Percentiles rank a stretch among this genome's conserved stretches.
Conservation (phyloP, 2,113 vertebrate species). For the Anolis sagrei region DNA sequence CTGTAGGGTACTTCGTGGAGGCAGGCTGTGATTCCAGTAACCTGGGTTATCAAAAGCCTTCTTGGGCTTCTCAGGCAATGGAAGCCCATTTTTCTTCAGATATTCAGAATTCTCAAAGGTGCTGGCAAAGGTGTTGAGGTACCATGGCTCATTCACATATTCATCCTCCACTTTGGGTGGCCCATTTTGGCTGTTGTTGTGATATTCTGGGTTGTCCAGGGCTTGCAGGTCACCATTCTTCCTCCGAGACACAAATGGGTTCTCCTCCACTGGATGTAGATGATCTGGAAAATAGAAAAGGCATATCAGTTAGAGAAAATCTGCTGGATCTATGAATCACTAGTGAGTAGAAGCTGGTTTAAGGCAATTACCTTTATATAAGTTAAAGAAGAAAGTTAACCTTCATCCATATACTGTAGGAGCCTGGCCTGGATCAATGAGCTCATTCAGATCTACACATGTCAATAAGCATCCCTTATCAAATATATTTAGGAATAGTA, state of each 20-base stretch:
- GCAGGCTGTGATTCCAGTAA: constrained; percentile 97
- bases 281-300: constrained; percentile 79
- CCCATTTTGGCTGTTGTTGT: constrained; percentile 82
- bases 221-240: constrained; percentile 93
- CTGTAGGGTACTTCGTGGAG: constrained; percentile 84
- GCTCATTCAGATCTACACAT: not conserved
- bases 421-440: not conserved
- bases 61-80: constrained; percentile 88
- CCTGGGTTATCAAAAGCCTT: constrained; percentile 98
- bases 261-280: constrained; percentile 94
- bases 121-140: constrained; percentile 94
- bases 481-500: too few species aligned
- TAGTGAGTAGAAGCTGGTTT: not conserved
- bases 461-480: too few species aligned
- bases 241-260: constrained; percentile 91
- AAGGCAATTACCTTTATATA: not conserved
- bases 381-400: not conserved
- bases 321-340: not conserved
- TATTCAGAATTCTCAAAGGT: constrained; percentile 81
- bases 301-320: constrained; percentile 14
- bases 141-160: constrained; percentile 91
- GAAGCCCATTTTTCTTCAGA: constrained; percentile 86
- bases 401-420: not conserved
- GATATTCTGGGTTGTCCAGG: constrained; percentile 94
- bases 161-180: constrained; percentile 90